phyloP scores from a whole-genome alignment of 1,140 invertebrate genomes.

The Musca domestica region DNA sequence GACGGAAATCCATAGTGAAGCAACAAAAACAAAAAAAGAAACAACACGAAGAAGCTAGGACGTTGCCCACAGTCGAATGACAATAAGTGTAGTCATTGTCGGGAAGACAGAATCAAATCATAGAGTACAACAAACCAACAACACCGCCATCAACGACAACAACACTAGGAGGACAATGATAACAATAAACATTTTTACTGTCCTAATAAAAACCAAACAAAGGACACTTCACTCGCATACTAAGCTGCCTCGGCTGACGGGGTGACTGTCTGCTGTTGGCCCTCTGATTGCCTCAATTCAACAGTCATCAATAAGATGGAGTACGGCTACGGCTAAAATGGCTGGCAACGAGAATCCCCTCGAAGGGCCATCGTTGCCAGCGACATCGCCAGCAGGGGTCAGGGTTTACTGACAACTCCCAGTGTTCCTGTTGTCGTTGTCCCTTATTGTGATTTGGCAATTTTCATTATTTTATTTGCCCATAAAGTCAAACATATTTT shows the following conservation, averaged over 20 bases:
- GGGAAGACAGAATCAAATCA: not conserved
- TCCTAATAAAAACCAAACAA: constrained; percentile 52
- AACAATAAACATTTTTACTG: constrained; percentile 44
- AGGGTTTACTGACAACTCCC: too few relatives aligned
- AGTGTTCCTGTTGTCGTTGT: constrained; percentile 3
- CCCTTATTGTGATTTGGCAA: constrained; percentile 28
- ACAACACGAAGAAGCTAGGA: too few relatives aligned
- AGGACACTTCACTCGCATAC: constrained; percentile 33
- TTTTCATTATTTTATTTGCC: constrained; percentile 54
- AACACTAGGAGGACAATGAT: constrained; percentile 8
- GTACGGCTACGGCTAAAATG: not conserved
- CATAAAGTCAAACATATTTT: constrained; percentile 52
- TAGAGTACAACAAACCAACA: not conserved
- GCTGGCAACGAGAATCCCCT: not conserved
- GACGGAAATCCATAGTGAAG: not conserved
- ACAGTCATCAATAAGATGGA: not conserved
- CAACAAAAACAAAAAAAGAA: too few relatives aligned
- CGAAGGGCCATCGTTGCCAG: too few relatives aligned
- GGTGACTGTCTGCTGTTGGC: constrained; percentile 20
- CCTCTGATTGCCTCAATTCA: constrained; percentile 21
- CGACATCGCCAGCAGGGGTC: too few relatives aligned
- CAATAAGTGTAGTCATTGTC: not conserved
- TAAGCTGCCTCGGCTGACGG: too few relatives aligned
- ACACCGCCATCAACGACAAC: not conserved
- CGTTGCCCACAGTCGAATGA: not conserved